phyloP scores from a whole-genome alignment of 2,888 invertebrate species.

The Cheilosia soror region DNA sequence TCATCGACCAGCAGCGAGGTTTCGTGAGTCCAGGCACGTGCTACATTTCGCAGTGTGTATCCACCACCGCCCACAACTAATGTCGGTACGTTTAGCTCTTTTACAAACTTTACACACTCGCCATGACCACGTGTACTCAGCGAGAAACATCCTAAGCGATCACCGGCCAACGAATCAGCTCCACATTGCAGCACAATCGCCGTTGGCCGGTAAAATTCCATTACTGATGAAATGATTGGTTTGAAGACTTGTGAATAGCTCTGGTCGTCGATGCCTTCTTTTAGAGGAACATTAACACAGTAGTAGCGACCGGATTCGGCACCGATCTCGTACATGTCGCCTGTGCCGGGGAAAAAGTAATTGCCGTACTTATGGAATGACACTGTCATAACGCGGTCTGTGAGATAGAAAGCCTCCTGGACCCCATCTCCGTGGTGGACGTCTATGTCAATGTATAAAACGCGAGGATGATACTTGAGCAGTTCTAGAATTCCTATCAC shows the following conservation, averaged over 20 bases:
- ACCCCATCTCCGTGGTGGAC: constrained; percentile 98
- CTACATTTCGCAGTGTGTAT: constrained; percentile 98
- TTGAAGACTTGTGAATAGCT: constrained; percentile 97
- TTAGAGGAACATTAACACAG: constrained; percentile 98
- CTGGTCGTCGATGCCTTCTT: constrained; percentile 98
- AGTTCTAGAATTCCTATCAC: constrained; percentile 98
- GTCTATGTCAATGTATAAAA: constrained; percentile 99
- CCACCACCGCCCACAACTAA: constrained; percentile 93
- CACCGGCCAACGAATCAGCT: constrained; percentile 98
- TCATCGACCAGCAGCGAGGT: constrained; percentile 97
- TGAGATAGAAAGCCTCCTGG: constrained; percentile 98
- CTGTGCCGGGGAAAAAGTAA: constrained; percentile 99
- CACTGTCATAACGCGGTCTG: constrained; percentile 99
- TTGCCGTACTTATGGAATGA: constrained; percentile 99
- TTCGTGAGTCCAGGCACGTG: constrained; percentile 99
- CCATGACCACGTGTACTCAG: constrained; percentile 97
- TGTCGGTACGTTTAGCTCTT: constrained; percentile 95
- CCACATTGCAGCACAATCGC: constrained; percentile 99
- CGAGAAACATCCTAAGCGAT: constrained; percentile 97
- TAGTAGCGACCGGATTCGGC: constrained; percentile 98
- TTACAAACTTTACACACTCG: constrained; percentile 98
- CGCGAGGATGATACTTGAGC: constrained; percentile 95
- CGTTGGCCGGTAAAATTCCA: constrained; percentile 98
- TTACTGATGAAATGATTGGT: constrained; percentile 95
- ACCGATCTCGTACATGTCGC: constrained; percentile 99